Evolutionary conservation across 1,140 invertebrate genomes (phyloP), one percentile per base, ranked within the genome.

Genomic region (Kradibia gibbosae): DNA sequence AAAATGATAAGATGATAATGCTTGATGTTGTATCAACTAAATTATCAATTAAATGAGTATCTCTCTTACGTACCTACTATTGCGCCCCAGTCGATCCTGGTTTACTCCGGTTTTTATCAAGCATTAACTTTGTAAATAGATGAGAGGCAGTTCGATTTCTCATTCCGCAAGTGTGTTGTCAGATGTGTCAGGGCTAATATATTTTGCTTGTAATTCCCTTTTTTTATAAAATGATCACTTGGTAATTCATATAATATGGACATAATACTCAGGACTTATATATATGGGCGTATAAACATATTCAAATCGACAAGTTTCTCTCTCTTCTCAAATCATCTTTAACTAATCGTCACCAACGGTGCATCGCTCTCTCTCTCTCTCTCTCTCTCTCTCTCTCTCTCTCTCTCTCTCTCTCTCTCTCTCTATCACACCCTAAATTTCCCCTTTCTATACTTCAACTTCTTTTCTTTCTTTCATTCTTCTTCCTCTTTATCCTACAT

Each of bases 171-270:
- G 36, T 22, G 8, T 25, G 42, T 67, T 67, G 34, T 36, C 34
- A 34, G 60, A 15, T 20, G 60, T 17, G 45, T n/a, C 8, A 62
- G 25, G 5, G n/a, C 7, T 28, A 48, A 0, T 71, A 71, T 48
- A 71, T 71, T n/a, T n/a, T 71, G 70, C 70, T 71, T 42, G 15
- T 71, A 79, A 79, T 79, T 79, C 65, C 20, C 65, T 53, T 71
- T 79, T 79, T 65, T 79, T 57, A 79, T 79, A 71, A 48, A 57
- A 79, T 79, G 65, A 79, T 57, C 13, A 20, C 42, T 67, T 36
- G 62, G 2, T 25, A 13, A 36, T 2, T 10, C 5, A 31, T 25
- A 62, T 17, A 10, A 36, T 36, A 39, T 25, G 28, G 62, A 17
- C 20, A 39, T 39, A 15, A 28, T 62, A 62, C 60, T 34, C 13